Percentiles rank a stretch among this genome's conserved stretches.
Evolutionary conservation across 2,888 invertebrate genomes (phyloP).

Genomic region (Volucella inflata): DNA sequence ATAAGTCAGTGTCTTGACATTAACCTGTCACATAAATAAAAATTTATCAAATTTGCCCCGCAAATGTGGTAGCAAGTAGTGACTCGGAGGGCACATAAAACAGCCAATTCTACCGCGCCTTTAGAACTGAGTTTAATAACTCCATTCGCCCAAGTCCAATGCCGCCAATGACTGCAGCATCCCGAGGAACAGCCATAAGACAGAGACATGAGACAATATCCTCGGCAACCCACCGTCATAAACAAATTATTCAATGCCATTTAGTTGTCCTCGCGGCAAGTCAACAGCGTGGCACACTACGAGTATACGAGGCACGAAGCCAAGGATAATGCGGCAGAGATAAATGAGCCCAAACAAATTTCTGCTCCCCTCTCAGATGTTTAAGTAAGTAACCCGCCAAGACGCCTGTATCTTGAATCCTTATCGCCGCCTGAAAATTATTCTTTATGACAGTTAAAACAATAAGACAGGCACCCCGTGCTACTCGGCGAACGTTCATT

Average conservation of each 20-base stretch:
- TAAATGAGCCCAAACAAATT: conserved; percentile 75
- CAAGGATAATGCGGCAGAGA: conserved; percentile 76
- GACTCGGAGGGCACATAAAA: conserved; percentile 48
- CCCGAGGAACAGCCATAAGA: conserved; percentile 56
- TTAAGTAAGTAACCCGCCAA: conserved; percentile 25
- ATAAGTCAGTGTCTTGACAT: conserved; percentile 77
- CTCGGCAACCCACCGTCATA: conserved; percentile 63
- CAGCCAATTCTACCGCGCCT: conserved; percentile 42
- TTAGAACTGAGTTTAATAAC: conserved; percentile 73
- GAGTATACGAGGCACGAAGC: conserved; percentile 35
- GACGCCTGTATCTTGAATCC: conserved; percentile 25
- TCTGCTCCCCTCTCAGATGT: conserved; percentile 16
- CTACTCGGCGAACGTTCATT: conserved; percentile 57
- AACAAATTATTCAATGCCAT: conserved; percentile 77
- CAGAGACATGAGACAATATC: conserved; percentile 70
- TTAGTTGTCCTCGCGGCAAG: conserved; percentile 56
- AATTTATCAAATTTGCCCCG: conserved; percentile 77
- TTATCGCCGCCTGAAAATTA: conserved; percentile 54
- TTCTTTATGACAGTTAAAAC: conserved; percentile 75
- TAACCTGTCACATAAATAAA: conserved; percentile 79
- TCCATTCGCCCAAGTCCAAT: conserved; percentile 52
- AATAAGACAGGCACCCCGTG: conserved; percentile 59
- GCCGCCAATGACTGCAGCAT: conserved; percentile 25
- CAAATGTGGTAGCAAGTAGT: conserved; percentile 42
- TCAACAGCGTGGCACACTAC: conserved; percentile 6